These are phyloP conservation scores for Eupsilia transversa DNA, from an alignment of 2,888 invertebrate genomes.

Conservation along the genomic window DNA sequence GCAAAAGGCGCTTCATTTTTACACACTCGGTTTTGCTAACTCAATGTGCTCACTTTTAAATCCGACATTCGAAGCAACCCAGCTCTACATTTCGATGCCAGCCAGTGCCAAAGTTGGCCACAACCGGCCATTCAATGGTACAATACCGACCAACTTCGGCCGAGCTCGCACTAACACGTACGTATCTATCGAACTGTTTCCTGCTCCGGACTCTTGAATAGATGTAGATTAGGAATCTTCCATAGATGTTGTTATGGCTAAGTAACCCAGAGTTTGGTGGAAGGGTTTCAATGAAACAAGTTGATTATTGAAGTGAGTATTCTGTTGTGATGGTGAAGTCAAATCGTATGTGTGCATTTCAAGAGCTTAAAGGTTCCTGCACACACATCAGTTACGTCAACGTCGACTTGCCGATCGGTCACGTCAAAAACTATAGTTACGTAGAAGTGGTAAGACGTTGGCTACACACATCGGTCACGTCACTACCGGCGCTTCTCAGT, in stretches of 20 bases:
- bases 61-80: slow-evolving; percentile 2
- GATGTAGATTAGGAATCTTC: slow-evolving; percentile 41
- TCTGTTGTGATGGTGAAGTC: background rate
- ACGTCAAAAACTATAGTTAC: no score
- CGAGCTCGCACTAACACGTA: slow-evolving; percentile 40
- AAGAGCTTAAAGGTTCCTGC: no score
- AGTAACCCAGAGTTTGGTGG: slow-evolving; percentile 28
- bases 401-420: no score
- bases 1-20: background rate
- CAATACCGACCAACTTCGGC: slow-evolving; percentile 65
- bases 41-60: slow-evolving; percentile 24
- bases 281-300: slow-evolving; percentile 3
- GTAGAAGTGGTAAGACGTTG: no score
- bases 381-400: no score
- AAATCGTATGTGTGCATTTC: background rate
- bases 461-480: no score
- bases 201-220: slow-evolving; percentile 47
- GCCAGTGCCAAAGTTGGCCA: slow-evolving; percentile 54
- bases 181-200: slow-evolving; percentile 58
- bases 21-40: background rate
- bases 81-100: slow-evolving; percentile 36
- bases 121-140: slow-evolving; percentile 56
- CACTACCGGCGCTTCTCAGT: no score
- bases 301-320: background rate
- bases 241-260: slow-evolving; percentile 41